Evolutionary conservation across 2,797 vertebrate species (phyloP), one percentile per base, ranked within the genome.

Genomic region (Parambassis ranga): DNA sequence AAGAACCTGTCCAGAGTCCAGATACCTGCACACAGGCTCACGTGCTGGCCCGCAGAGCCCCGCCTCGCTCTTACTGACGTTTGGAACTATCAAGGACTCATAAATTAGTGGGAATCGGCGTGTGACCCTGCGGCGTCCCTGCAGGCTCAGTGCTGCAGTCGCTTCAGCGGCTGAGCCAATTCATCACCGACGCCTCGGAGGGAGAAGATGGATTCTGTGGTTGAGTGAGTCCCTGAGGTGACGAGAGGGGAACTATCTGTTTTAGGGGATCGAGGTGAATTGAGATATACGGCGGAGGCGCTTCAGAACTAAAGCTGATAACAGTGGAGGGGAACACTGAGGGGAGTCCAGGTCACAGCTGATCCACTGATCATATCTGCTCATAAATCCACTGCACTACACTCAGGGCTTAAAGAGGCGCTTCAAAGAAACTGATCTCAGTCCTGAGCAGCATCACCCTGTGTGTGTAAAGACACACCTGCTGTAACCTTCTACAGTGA

Each of bases 141-240:
- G 58, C 43, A 35, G 68, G 22, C 23, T 50, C 48, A 4, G 50
- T 7, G 7, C 44, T 23, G 27, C 39, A 31, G 22, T 36, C 41
- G 51, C 58, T 52, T 14, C 43, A 7, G 11, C 41, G 3, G 32
- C 28, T 1, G 35, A 48, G 31, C 31, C 11, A 0, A 73, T 79
- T 73, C 49, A 76, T 82, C 75, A 67, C 44, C 39, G 26, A 48
- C 1, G 20, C 42, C 43, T 58, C 70, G 3, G 7, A 43, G 50
- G 60, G 50, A 24, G 30, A 14, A 30, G 53, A 58, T 7, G 18
- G 41, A 52, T 58, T 41, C 11, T 37, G 55, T 38, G 39, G 69
- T 59, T 64, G 19, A 49, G 32, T 7, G 56, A 37, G 36, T 59
- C 32, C 31, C 18, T 7, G 9, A 15, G 18, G 37, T 46, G 42